Conservation (phyloP, 2,113 vertebrate species). For the Gymnocephalus cernua region DNA sequence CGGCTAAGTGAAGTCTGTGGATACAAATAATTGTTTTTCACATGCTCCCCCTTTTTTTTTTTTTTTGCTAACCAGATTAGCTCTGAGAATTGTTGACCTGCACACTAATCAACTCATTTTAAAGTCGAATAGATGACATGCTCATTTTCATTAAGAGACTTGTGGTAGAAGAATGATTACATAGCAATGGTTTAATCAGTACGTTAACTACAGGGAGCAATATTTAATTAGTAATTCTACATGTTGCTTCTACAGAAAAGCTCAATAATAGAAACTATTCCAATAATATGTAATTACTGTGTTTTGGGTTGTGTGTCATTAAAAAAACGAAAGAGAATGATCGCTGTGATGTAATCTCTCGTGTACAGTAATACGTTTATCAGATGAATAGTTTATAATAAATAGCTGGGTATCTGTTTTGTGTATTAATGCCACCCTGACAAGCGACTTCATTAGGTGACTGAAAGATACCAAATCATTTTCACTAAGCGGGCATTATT, state of each 20-base stretch:
- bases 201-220: constrained; percentile 27
- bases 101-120: constrained; percentile 20
- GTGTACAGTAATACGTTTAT: constrained; percentile 64
- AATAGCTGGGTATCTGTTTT: constrained; percentile 70
- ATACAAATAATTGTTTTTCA: constrained; percentile 3
- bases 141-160: constrained; percentile 9
- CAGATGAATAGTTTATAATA: constrained; percentile 73
- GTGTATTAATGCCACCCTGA: constrained; percentile 64
- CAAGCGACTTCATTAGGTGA: constrained; percentile 67
- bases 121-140: not conserved
- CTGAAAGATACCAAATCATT: constrained; percentile 53
- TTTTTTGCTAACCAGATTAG: not conserved
- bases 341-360: constrained; percentile 62
- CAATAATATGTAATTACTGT: constrained; percentile 55
- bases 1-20: constrained; percentile 5
- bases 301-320: constrained; percentile 27
- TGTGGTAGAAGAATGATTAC: constrained; percentile 20
- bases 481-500: constrained; percentile 42
- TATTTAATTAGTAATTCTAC: constrained; percentile 34
- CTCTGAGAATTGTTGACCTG: constrained; percentile 20
- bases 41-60: not conserved
- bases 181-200: constrained; percentile 29
- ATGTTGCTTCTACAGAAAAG: constrained; percentile 23
- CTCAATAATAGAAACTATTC: constrained; percentile 32
- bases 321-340: constrained; percentile 49